Percentiles rank a stretch among this genome's conserved stretches.
Evolutionary conservation across 2,888 invertebrate species (phyloP).

Genomic region (Scrobipalpa costella): DNA sequence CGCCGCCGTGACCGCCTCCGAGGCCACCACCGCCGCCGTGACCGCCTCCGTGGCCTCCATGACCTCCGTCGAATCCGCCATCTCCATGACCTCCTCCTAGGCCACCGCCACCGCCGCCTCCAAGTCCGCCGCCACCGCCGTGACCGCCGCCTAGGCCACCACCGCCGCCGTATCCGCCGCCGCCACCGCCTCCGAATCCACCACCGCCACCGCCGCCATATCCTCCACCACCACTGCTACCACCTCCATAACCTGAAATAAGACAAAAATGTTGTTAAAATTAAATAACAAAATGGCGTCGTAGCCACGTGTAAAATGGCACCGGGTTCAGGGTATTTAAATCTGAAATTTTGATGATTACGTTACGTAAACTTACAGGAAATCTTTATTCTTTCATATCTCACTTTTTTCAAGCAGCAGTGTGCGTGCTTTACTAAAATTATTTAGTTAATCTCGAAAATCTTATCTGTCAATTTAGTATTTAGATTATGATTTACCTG

Average conservation of each 20-base stretch:
- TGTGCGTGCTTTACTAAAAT: too few species aligned
- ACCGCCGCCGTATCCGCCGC: slow-evolving; percentile 34
- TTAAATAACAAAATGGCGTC: neutral
- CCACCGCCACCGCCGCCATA: slow-evolving; percentile 34
- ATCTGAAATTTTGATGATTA: too few species aligned
- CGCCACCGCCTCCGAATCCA: slow-evolving; percentile 32
- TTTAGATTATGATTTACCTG: slow-evolving; percentile 50
- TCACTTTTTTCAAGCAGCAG: too few species aligned
- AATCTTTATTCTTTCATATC: too few species aligned
- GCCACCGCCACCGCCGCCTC: slow-evolving; percentile 24
- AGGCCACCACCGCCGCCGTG: slow-evolving; percentile 31
- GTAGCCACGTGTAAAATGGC: too few species aligned
- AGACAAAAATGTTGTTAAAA: neutral
- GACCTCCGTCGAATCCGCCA: slow-evolving; percentile 28
- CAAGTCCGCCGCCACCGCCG: slow-evolving; percentile 36
- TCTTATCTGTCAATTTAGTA: neutral
- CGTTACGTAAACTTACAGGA: too few species aligned
- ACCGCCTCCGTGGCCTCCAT: slow-evolving; percentile 34
- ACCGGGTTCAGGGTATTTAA: too few species aligned
- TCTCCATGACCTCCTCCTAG: slow-evolving; percentile 25
- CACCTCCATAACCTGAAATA: slow-evolving; percentile 24
- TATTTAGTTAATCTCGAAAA: too few species aligned
- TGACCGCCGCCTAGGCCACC: slow-evolving; percentile 36
- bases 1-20: slow-evolving; percentile 33
- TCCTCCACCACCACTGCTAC: slow-evolving; percentile 32